Base-by-base conservation (phyloP, 2,797 vertebrate species). In the Chaunax sp. region DNA sequence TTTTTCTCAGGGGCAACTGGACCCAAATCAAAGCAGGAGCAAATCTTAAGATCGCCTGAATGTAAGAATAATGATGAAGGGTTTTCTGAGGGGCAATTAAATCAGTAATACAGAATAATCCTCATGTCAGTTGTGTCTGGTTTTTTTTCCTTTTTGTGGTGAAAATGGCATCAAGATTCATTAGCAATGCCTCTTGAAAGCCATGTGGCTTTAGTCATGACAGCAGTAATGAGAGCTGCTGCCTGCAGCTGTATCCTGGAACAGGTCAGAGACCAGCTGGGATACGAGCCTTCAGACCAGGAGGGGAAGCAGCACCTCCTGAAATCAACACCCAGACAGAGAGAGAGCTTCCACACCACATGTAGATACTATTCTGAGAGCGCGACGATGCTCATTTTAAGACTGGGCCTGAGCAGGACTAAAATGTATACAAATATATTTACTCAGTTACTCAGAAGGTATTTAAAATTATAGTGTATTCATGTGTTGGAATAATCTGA, bases 281-380 rank as follows among this genome's bases (percentile, higher is more conserved):
- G 15, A 56, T 35, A 28, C 0, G 93, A 93, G 78, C 77, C 77
- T 72, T 49, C 83, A 64, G 57, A 84, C 85, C 35, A 30, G 58
- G 38, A 93, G 93, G 72, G 91, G 92, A 72, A 93, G 93, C 82
- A 95, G 93, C 60, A 79, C 90, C 41, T 95, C 92, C 10, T 96
- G 92, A 92, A 72, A 77, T 41, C 57, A 22, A 69, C 75, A 69
- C 71, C 60, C 20, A 6, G 23, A 53, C 15, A 26, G 62, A 23
- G 6, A 23, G 3, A 11, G 18, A 18, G 40, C 51, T 37, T 8
- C 63, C 18, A 14, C 45, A 19, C 58, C 52, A 46, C 41, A 57
- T 30, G 19, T 3, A 62, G 62, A 70, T 15, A 10, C 57, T 74
- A 73, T 71, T 74, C 68, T 64, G 63, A 68, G 77, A 63, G 45